Percentiles rank a stretch among this genome's conserved stretches.
Conservation (phyloP, 2,113 vertebrate species). For the Brachirus orientalis region DNA sequence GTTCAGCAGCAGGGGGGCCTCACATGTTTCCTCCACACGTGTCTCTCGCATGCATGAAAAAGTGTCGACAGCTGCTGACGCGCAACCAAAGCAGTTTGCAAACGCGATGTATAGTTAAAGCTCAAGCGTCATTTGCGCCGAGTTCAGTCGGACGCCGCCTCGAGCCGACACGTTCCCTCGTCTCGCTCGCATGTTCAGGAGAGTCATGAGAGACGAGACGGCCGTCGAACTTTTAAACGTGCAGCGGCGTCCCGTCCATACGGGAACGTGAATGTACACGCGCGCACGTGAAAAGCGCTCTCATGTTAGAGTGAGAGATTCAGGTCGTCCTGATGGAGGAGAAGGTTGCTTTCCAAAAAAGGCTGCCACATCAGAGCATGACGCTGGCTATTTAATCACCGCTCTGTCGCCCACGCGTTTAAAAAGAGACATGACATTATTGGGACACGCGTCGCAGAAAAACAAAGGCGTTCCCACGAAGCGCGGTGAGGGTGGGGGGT, state of each 20-base stretch:
- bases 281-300: conserved; percentile 29
- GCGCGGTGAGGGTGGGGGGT: conserved; percentile 12
- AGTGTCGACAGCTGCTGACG: conserved; percentile 26
- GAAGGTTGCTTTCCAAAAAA: conserved; percentile 32
- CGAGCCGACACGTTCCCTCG: not conserved
- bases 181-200: not conserved
- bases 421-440: conserved; percentile 55
- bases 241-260: conserved; percentile 1
- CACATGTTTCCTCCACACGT: conserved; percentile 20
- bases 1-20: no score
- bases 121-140: conserved; percentile 31
- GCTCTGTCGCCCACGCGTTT: conserved; percentile 22
- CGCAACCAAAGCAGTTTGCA: conserved; percentile 12
- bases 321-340: conserved; percentile 67
- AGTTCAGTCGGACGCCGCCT: conserved; percentile 18
- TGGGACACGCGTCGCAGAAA: conserved; percentile 48
- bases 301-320: conserved; percentile 72
- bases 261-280: not conserved
- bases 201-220: not conserved
- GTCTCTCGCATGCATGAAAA: conserved; percentile 52
- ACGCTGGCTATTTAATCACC: conserved; percentile 57
- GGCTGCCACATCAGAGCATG: conserved; percentile 37
- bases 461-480: conserved; percentile 33
- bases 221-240: conserved; percentile 11
- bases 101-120: conserved; percentile 43